Evolutionary conservation across 2,888 invertebrate species (phyloP).

Genomic region (Myopa tessellatipennis): DNA sequence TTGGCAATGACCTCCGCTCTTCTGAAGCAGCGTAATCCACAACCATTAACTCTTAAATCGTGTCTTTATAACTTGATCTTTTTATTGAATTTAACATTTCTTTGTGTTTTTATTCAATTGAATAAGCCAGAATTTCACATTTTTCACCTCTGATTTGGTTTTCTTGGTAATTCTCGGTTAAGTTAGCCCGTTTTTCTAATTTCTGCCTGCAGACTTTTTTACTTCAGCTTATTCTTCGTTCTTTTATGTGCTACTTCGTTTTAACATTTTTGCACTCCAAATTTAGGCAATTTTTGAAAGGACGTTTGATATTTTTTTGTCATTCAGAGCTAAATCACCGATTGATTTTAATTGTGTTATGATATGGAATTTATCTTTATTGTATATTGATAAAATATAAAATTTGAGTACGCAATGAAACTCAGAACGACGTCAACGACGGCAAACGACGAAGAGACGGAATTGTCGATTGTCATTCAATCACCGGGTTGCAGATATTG

Average conservation of each 20-base stretch:
- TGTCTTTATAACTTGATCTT: background rate
- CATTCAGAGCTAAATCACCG: background rate
- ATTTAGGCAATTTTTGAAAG: slow-evolving; percentile 20
- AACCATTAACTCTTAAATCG: background rate
- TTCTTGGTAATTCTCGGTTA: slow-evolving; percentile 9
- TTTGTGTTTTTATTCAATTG: background rate
- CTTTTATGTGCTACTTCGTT: slow-evolving; percentile 18
- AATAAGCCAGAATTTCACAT: slow-evolving; percentile 14
- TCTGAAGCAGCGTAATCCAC: slow-evolving; percentile 7
- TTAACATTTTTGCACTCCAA: slow-evolving; percentile 31
- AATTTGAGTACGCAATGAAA: slow-evolving; percentile 12
- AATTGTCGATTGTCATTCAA: slow-evolving; percentile 34
- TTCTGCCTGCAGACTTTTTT: slow-evolving; percentile 19
- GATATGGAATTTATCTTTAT: slow-evolving; percentile 7
- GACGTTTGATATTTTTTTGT: slow-evolving; percentile 25
- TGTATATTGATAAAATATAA: slow-evolving; percentile 20
- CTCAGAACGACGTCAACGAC: slow-evolving; percentile 39
- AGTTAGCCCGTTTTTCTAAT: slow-evolving; percentile 11
- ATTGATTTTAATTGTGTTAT: slow-evolving; percentile 9
- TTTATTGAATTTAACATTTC: background rate
- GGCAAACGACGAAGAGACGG: slow-evolving; percentile 37
- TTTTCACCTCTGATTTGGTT: slow-evolving; percentile 28
- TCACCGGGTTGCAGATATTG: background rate
- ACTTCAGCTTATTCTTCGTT: slow-evolving; percentile 19
- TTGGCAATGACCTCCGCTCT: slow-evolving; percentile 38